Conservation (phyloP, 1,140 invertebrate species). For the Leptinotarsa texana region DNA sequence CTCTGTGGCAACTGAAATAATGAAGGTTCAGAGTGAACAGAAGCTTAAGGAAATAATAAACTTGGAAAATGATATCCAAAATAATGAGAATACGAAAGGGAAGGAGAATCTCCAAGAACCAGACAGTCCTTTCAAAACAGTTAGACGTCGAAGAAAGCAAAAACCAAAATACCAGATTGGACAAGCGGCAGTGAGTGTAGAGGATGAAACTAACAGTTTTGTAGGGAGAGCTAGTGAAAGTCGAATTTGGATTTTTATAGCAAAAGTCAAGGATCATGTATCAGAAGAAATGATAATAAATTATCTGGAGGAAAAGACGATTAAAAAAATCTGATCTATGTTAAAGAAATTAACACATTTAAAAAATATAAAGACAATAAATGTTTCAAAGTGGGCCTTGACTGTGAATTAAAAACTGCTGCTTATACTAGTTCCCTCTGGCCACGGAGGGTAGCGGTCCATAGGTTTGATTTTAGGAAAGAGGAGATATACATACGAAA, state of each 20-base stretch:
- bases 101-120: no score
- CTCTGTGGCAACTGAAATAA: no score
- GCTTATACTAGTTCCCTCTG: neutral
- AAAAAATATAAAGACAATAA: constrained; percentile 9
- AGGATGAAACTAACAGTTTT: constrained; percentile 3
- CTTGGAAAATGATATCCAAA: no score
- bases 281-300: constrained; percentile 10
- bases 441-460: neutral
- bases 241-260: neutral
- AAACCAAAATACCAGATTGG: neutral
- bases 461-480: neutral
- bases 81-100: no score
- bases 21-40: no score
- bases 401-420: neutral
- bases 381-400: constrained; percentile 5
- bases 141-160: neutral
- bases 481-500: neutral
- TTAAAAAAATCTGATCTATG: neutral
- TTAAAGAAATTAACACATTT: constrained; percentile 4
- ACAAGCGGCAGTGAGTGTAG: neutral
- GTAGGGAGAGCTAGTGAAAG: neutral
- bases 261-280: neutral
- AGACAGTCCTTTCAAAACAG: no score
- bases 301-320: neutral
- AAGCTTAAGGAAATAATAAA: no score